Conservation (phyloP, 92 coral and sea anemone species). For the Blastomussa wellsi region DNA sequence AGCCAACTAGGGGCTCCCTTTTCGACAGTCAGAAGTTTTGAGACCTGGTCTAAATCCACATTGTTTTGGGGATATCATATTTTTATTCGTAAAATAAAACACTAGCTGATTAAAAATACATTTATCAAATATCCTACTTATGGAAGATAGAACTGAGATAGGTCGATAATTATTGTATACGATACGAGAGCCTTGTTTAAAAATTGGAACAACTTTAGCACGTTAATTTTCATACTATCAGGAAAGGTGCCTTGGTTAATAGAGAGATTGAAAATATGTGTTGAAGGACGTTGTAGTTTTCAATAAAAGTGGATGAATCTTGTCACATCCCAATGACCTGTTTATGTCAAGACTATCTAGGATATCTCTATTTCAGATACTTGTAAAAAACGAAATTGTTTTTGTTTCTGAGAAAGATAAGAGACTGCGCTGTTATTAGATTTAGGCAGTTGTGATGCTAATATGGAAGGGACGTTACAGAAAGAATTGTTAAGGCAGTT, state of each 20-base stretch:
- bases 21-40: too few relatives aligned
- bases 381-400: slow-evolving; percentile 27
- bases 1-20: too few relatives aligned
- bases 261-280: slow-evolving; percentile 5
- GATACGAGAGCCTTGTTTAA: too few relatives aligned
- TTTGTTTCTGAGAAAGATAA: slow-evolving; percentile 7
- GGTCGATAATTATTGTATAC: too few relatives aligned
- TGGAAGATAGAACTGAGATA: too few relatives aligned
- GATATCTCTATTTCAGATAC: slow-evolving; percentile 42
- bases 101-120: too few relatives aligned
- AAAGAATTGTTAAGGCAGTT: slow-evolving; percentile 8
- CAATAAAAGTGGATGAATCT: slow-evolving; percentile 36
- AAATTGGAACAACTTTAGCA: slow-evolving; percentile 11
- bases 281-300: slow-evolving; percentile 30
- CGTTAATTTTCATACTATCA: slow-evolving; percentile 3
- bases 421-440: slow-evolving; percentile 32
- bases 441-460: slow-evolving; percentile 45
- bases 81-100: too few relatives aligned
- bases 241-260: neutral
- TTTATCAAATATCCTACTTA: too few relatives aligned
- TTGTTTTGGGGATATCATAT: too few relatives aligned
- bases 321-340: slow-evolving; percentile 32
- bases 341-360: slow-evolving; percentile 27
- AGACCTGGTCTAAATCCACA: too few relatives aligned
- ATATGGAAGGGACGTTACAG: slow-evolving; percentile 23